Evolutionary conservation across 2,888 invertebrate species (phyloP), one percentile per base, ranked within the genome.

Genomic region (Amblyteles armatorius): DNA sequence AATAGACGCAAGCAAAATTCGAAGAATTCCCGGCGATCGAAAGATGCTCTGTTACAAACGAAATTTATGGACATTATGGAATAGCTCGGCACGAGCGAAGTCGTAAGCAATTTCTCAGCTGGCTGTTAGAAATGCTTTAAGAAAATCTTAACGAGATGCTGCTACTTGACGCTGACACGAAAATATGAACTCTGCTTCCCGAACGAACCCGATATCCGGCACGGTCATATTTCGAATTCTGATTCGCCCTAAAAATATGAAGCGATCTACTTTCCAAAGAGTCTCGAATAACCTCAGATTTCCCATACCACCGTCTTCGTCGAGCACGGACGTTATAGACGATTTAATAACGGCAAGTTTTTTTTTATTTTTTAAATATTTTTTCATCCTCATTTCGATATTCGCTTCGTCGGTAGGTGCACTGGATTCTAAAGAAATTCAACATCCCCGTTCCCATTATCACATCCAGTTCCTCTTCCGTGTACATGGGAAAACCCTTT

Each of bases 161-260:
- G 74, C n/a, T 33, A 44, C 33, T 65, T 33, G 26, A 33, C 13
- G 16, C 48, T 65, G 63, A 4, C 74, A 50, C 33, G 74, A 26
- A 33, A 44, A 63, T 50, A 44, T 68, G 9, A 48, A 48, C 19
- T 65, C 40, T 40, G 68, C 26, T 29, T 67, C 33, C 16, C 63
- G 22, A 74, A 55, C 65, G 73, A 78, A 78, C 69, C 48, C 73
- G 68, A 78, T 78, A 80, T 78, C 60, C 60, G 60, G n/a, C 52
- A 60, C 68, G 68, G 50, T 77, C 22, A 33, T 57, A 68, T 60
- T 50, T 78, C 22, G 26, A 77, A 78, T 73, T 80, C 33, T 50
- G 19, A 63, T 52, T 74, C 63, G 48, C 29, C 60, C 44, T 44
- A 29, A 72, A 81, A 78, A 78, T 55, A 77, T n/a, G 55, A 63